These are phyloP conservation scores for Malthinus seriepunctatus DNA, from an alignment of 2,888 invertebrate genomes.

Conservation along the genomic window DNA sequence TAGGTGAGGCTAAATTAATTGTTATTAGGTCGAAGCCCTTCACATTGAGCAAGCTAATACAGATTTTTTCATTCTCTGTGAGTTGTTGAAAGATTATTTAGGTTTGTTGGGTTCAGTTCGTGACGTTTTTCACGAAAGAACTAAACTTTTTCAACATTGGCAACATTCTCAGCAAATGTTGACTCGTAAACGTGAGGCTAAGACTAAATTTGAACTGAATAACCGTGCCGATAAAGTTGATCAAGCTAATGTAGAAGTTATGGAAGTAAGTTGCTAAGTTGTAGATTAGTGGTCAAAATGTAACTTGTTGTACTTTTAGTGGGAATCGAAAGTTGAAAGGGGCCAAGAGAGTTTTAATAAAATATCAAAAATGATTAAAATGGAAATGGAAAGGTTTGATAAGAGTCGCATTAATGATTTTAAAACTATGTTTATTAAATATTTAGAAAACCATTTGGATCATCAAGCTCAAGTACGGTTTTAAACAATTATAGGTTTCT, in stretches of 20 bases:
- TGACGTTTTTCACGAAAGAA: constrained; percentile 74
- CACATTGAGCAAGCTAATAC: constrained; percentile 92
- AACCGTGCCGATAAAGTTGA: constrained; percentile 89
- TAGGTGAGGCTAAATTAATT: background rate
- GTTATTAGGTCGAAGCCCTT: constrained; percentile 74
- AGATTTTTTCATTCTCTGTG: constrained; percentile 92
- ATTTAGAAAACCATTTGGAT: constrained; percentile 91
- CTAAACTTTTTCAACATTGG: constrained; percentile 94
- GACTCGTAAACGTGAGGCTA: constrained; percentile 91
- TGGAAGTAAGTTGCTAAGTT: constrained; percentile 87
- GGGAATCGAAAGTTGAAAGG: constrained; percentile 96
- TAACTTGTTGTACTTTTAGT: constrained; percentile 59
- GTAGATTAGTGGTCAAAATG: background rate
- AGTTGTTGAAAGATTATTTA: constrained; percentile 93
- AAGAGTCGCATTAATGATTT: constrained; percentile 86
- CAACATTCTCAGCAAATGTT: constrained; percentile 95
- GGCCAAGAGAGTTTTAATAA: constrained; percentile 96
- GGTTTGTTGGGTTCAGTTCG: constrained; percentile 90
- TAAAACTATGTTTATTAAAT: constrained; percentile 84
- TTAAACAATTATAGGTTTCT: background rate
- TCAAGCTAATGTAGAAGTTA: constrained; percentile 86
- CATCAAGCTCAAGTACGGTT: constrained; percentile 86
- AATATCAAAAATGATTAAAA: constrained; percentile 91
- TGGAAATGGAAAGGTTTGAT: constrained; percentile 93
- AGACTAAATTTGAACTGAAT: constrained; percentile 88